Evolutionary conservation across 1,140 invertebrate genomes (phyloP).

Genomic region (Physella acuta): DNA sequence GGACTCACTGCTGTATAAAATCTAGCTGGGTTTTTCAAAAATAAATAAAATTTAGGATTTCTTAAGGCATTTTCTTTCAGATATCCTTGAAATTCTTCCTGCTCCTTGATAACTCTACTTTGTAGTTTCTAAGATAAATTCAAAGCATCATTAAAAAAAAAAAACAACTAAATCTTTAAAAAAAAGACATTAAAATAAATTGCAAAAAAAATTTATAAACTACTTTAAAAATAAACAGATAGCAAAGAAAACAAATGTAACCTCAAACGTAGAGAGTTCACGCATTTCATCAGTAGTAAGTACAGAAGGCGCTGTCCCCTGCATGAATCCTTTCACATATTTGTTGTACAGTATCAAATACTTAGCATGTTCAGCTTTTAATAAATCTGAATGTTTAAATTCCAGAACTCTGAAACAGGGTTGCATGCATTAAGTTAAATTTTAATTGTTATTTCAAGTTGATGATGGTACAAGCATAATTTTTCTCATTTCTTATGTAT

Average conservation of each 20-base stretch:
- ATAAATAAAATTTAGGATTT: constrained; percentile 2
- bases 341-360: constrained; percentile 18
- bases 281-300: not conserved
- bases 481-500: no score
- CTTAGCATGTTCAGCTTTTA: not conserved
- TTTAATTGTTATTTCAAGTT: no score
- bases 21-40: constrained; percentile 3
- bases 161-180: not conserved
- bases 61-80: constrained; percentile 4
- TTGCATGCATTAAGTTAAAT: no score
- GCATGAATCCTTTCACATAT: not conserved
- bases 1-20: constrained; percentile 3
- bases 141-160: not conserved
- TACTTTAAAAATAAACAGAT: not conserved
- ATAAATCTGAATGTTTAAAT: constrained; percentile 11
- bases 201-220: not conserved
- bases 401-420: not conserved
- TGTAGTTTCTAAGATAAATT: constrained; percentile 11
- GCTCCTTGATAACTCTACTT: constrained; percentile 3
- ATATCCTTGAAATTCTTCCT: constrained; percentile 19
- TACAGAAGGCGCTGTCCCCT: not conserved
- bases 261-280: constrained; percentile 13
- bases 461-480: no score
- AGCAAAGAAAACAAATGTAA: not conserved
- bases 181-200: not conserved